Evolutionary conservation across 2,888 invertebrate species (phyloP), one percentile per base, ranked within the genome.

Genomic region (Apoda limacodes): DNA sequence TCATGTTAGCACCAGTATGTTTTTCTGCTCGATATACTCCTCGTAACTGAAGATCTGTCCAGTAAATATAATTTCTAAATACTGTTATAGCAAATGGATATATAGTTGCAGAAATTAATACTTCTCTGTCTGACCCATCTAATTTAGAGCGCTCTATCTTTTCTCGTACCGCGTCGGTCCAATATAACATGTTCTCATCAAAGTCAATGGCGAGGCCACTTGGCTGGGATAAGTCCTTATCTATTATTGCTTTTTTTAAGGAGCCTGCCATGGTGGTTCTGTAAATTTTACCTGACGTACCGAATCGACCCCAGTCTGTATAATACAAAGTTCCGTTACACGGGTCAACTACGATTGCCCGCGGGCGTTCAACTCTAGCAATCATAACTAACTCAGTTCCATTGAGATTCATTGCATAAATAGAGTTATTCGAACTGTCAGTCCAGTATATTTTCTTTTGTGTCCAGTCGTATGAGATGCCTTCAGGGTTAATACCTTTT

Each of bases 381-480:
- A 98, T 94, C 90, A 94, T 95, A 0, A 95, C 93, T 26, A 93
- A 70, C 47, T 93, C 89, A 0, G 88, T 83, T 2, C 95, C 93
- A 54, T 95, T 93, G 12, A 93, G 71, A 57, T 96, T 95, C 92
- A 98, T 94, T 0, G 96, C 92, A 53, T 95, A 96, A 32, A 97
- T 95, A 7, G 93, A 93, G 50, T 93, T 94, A 49, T 96, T 95
- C 0, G 92, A 90, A 14, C 95, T 94, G 55, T 98, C 98, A 0
- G 98, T 95, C 96, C 97, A 99, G 65, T 98, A 98, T 20, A 99
- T 87, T 64, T 97, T 98, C 60, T 93, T 92, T 47, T 95, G 95
- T 0, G 98, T 94, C 98, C 98, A 99, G 59, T 99, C 98, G 58
- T 96, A 95, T 0, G 95, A 93, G 39, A 96, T 91, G 3, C 95